Conservation (phyloP, 2,797 vertebrate species). For the Micropoecilia bifurca region DNA sequence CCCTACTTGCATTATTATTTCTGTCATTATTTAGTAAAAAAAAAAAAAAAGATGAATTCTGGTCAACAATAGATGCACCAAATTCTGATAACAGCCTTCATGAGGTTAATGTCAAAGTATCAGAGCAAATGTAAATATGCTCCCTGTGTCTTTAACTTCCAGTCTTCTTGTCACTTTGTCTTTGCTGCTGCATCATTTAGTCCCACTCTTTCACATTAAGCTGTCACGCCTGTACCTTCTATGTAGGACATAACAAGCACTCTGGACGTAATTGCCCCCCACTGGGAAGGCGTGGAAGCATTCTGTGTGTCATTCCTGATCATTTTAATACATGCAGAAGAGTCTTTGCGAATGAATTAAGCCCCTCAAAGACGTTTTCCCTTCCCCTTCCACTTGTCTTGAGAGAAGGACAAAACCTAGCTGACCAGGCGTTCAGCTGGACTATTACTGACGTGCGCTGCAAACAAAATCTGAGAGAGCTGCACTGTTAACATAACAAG, state of each 20-base stretch:
- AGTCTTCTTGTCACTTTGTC: conserved; percentile 36
- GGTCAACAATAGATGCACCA: neutral
- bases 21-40: neutral
- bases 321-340: conserved; percentile 65
- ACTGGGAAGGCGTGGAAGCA: conserved; percentile 33
- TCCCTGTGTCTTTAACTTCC: conserved; percentile 23
- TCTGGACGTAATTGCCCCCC: conserved; percentile 44
- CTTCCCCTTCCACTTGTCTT: conserved; percentile 20
- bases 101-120: neutral
- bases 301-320: conserved; percentile 36
- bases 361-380: neutral
- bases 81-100: neutral
- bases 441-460: conserved; percentile 11
- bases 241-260: conserved; percentile 21
- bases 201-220: conserved; percentile 31
- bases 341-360: conserved; percentile 32
- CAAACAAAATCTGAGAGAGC: conserved; percentile 47
- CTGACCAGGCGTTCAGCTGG: conserved; percentile 55
- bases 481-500: conserved; percentile 21
- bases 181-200: conserved; percentile 38
- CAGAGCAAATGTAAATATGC: neutral
- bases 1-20: neutral
- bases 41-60: too few relatives aligned
- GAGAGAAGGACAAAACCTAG: conserved; percentile 45
- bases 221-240: conserved; percentile 39